phyloP scores from a whole-genome alignment of 2,113 vertebrate species.

The Noctilio leporinus region DNA sequence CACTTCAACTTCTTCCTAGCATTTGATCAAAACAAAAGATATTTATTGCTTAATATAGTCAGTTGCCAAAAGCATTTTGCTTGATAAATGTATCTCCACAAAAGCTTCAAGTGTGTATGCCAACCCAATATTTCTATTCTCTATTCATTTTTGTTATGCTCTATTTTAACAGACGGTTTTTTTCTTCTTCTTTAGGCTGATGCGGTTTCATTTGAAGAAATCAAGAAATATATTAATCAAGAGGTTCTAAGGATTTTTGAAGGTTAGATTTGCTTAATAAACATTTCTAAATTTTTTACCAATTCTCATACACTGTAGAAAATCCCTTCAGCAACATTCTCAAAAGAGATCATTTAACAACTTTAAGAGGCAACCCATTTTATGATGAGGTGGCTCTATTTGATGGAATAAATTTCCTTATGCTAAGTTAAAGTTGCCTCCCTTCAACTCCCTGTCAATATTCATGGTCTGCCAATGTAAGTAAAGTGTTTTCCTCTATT shows the following conservation, averaged over 20 bases:
- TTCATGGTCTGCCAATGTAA: background rate
- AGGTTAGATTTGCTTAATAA: constrained; percentile 81
- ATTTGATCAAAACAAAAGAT: background rate
- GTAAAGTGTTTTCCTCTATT: background rate
- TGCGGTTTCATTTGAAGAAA: constrained; percentile 87
- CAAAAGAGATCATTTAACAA: background rate
- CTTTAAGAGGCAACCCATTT: background rate
- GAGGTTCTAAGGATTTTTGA: constrained; percentile 93
- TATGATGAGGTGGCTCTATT: background rate
- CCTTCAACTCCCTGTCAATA: background rate
- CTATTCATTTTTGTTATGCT: background rate
- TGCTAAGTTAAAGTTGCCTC: background rate
- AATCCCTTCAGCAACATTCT: background rate
- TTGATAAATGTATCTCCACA: background rate
- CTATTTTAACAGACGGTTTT: background rate
- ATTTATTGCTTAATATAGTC: background rate
- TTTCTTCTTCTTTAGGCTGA: constrained; percentile 81
- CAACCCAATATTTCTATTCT: background rate
- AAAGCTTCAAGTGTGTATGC: background rate
- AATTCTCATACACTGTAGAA: background rate
- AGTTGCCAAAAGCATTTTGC: background rate
- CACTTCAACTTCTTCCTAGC: background rate
- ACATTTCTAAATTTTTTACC: background rate
- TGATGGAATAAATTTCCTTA: background rate
- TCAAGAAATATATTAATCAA: constrained; percentile 89